Conservation (phyloP, 2,113 vertebrate genomes). For the Willisornis vidua region DNA sequence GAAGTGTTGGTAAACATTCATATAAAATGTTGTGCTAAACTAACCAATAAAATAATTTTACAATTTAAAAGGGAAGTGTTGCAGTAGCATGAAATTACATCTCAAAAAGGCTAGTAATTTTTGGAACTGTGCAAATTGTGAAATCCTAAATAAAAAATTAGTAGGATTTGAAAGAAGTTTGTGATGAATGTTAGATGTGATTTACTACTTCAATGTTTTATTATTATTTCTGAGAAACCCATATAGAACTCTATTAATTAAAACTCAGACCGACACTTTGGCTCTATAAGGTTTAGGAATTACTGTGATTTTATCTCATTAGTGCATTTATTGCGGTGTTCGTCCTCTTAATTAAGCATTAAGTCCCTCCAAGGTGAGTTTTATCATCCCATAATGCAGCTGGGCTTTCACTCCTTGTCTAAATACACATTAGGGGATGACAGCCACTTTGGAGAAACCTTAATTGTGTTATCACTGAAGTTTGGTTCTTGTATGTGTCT, state of each 20-base stretch:
- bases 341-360: slow-evolving; percentile 60
- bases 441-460: slow-evolving; percentile 22
- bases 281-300: slow-evolving; percentile 64
- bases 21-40: not conserved
- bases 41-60: not conserved
- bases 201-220: slow-evolving; percentile 61
- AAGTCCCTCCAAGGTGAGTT: slow-evolving; percentile 55
- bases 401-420: slow-evolving; percentile 14
- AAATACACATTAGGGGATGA: slow-evolving; percentile 22
- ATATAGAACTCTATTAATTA: slow-evolving; percentile 73
- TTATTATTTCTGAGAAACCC: slow-evolving; percentile 71
- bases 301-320: slow-evolving; percentile 59
- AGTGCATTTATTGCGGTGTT: slow-evolving; percentile 51
- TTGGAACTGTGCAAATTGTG: not conserved
- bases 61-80: not conserved
- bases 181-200: not conserved
- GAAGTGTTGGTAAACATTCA: fast-evolving
- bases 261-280: slow-evolving; percentile 53
- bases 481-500: not conserved
- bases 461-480: not conserved
- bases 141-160: not conserved
- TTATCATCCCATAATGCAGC: slow-evolving; percentile 58
- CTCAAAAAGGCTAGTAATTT: not conserved
- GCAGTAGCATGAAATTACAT: not conserved
- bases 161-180: not conserved